These are phyloP conservation scores for Schizaphis graminum DNA, from an alignment of 2,888 invertebrate genomes.

Conservation along the genomic window DNA sequence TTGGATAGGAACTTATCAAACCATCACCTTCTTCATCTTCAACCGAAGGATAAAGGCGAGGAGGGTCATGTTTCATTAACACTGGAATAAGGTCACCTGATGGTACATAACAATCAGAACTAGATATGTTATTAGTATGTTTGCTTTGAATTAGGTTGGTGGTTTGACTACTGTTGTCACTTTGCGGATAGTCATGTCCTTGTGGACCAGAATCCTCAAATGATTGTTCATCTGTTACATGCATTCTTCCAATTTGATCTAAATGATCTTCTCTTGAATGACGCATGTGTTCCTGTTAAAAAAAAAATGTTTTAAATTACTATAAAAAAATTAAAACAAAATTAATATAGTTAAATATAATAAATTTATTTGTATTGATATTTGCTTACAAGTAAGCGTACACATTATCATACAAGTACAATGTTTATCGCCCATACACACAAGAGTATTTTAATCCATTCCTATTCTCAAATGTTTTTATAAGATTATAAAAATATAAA, in stretches of 20 bases:
- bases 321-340: neutral
- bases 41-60: constrained; percentile 43
- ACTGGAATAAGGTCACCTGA: constrained; percentile 62
- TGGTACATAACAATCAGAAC: constrained; percentile 67
- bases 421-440: neutral
- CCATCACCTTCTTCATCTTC: constrained; percentile 68
- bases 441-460: neutral
- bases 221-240: constrained; percentile 68
- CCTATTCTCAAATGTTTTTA: neutral
- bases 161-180: constrained; percentile 60
- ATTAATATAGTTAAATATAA: neutral
- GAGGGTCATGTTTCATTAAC: constrained; percentile 59
- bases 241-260: constrained; percentile 76
- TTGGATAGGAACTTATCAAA: constrained; percentile 62
- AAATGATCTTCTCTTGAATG: constrained; percentile 85
- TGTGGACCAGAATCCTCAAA: constrained; percentile 64
- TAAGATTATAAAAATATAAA: neutral
- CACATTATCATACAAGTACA: neutral
- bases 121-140: constrained; percentile 64
- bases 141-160: constrained; percentile 64
- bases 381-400: neutral
- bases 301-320: neutral
- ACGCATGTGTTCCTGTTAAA: constrained; percentile 78
- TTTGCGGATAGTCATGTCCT: constrained; percentile 58
- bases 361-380: neutral